A percentile compares a stretch with the other conserved stretches of the same genome.
Evolutionary conservation across 2,113 vertebrate species (phyloP).

Genomic region (Strigops habroptila): DNA sequence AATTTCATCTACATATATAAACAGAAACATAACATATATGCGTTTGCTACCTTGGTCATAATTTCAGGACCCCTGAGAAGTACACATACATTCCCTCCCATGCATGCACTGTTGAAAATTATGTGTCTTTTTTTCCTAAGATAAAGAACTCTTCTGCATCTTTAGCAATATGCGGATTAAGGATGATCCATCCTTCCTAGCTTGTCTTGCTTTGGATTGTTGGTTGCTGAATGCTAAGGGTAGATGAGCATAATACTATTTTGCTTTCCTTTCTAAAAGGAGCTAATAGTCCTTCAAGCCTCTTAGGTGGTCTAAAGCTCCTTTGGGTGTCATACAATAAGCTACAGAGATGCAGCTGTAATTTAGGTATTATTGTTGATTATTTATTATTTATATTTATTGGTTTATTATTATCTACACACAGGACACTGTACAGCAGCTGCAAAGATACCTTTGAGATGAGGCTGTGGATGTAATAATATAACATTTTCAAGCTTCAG

Average conservation of each 20-base stretch:
- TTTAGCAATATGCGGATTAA: neutral
- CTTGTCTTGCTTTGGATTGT: neutral
- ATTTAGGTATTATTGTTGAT: neutral
- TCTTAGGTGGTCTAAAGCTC: neutral
- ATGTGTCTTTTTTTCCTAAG: neutral
- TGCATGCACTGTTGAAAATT: neutral
- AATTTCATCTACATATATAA: neutral
- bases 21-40: neutral
- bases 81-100: rapidly evolving
- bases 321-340: neutral
- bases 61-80: neutral
- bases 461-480: neutral
- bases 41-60: neutral
- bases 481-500: neutral
- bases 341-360: neutral
- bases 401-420: neutral
- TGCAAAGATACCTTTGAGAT: neutral
- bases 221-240: neutral
- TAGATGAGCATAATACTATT: neutral
- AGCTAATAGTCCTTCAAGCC: neutral
- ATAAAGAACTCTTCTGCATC: neutral
- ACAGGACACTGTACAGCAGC: neutral
- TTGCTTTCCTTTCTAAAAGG: neutral
- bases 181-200: neutral
- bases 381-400: neutral